Percentiles rank a stretch among this genome's conserved stretches.
Evolutionary conservation across 1,140 invertebrate genomes (phyloP).

Genomic region (Orius insidiosus): DNA sequence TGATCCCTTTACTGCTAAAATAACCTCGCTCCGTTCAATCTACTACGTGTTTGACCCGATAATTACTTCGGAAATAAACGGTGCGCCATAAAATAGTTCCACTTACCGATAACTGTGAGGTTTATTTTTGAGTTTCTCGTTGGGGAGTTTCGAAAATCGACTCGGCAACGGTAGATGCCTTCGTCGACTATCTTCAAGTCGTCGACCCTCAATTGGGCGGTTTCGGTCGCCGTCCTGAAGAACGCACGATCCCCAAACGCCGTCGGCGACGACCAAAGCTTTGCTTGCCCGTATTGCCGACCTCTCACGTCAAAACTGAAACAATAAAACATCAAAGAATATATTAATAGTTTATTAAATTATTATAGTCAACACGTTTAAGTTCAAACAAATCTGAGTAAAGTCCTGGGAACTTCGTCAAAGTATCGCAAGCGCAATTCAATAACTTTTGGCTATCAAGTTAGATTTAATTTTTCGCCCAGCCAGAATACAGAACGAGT

Average conservation of each 20-base stretch:
- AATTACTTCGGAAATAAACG: background rate
- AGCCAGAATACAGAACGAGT: too few relatives aligned
- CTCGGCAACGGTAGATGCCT: conserved; percentile 67
- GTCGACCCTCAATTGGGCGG: conserved; percentile 53
- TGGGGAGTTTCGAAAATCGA: conserved; percentile 73
- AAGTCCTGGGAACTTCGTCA: too few relatives aligned
- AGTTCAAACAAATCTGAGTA: too few relatives aligned
- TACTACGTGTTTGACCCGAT: background rate
- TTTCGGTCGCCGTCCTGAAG: conserved; percentile 47
- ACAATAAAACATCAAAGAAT: conserved; percentile 22
- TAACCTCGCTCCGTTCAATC: background rate
- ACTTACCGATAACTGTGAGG: conserved; percentile 72
- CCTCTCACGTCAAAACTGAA: conserved; percentile 66
- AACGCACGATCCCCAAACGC: conserved; percentile 59
- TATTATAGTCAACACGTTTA: too few relatives aligned
- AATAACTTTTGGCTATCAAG: too few relatives aligned
- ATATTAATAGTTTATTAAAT: too few relatives aligned
- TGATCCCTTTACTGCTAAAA: background rate
- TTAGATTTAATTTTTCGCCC: too few relatives aligned
- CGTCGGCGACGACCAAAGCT: conserved; percentile 58
- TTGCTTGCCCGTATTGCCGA: conserved; percentile 52
- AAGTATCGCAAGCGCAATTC: too few relatives aligned
- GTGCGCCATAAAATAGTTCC: background rate
- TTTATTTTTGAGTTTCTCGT: conserved; percentile 71
- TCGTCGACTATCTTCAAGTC: conserved; percentile 53